Base-by-base conservation (phyloP, 2,888 invertebrate genomes). In the Agrotis puta region DNA sequence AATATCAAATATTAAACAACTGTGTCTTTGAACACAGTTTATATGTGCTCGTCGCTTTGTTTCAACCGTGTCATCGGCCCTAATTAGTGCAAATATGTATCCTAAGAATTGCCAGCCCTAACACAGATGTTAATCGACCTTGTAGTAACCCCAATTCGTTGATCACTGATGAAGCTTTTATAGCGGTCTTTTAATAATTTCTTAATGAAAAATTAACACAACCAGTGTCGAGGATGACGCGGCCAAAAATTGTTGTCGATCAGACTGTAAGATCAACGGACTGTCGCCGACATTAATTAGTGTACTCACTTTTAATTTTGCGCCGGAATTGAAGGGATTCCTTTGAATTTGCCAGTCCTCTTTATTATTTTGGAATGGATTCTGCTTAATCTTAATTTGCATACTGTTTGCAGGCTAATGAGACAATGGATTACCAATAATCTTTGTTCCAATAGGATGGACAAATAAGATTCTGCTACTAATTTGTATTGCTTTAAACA, bases 151-250 rank as follows among this genome's bases (percentile, higher is more conserved):
- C 90, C 92, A 94, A 93, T 94, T 93, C 89, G 89, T 89, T 89
- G 90, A 88, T 90, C 87, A 86, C 87, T 88, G 87, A 84, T 85
- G 85, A 87, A 84, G 88, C 88, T 91, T 92, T 93, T 92, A 91
- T 90, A 88, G 90, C 88, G 90, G 90, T 88, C 90, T 90, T 89
- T 90, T 92, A 94, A 93, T 93, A 89, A 92, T 91, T 90, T 89
- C 89, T 90, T 89, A 90, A 91, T 92, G 87, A 92, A 93, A 93
- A 94, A 93, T 94, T 93, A 92, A 92, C 92, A 89, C 91, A 85
- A 87, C 87, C 86, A 87, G 89, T 91, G 91, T 89, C 81, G 89
- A 86, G 85, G 82, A 92, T 94, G 94, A 93, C 92, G 90, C 85
- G 84, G 87, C 88, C 85, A 82, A 89, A 90, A 90, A 87, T 85